These are phyloP conservation scores for Glyptemys insculpta DNA, from an alignment of 2,797 vertebrate species.

Conservation along the genomic window DNA sequence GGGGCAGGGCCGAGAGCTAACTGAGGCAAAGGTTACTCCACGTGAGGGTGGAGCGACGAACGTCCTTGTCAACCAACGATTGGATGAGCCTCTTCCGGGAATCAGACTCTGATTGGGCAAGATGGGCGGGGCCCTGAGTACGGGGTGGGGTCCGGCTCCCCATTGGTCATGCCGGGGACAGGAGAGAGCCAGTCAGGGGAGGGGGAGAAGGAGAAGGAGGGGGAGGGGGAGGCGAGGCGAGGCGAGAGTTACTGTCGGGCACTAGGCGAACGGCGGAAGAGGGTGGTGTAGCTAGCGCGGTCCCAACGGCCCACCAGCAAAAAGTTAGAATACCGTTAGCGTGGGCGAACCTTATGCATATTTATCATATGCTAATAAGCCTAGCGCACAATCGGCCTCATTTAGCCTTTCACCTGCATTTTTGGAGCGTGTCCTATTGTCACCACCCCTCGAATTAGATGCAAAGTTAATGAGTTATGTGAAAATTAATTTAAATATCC, in stretches of 20 bases:
- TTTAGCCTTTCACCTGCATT: not conserved
- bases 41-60: constrained; percentile 43
- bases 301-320: not conserved
- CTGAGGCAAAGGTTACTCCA: constrained; percentile 79
- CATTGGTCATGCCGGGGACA: constrained; percentile 78
- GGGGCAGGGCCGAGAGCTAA: constrained; percentile 66
- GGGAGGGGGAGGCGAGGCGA: not conserved
- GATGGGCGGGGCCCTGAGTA: constrained; percentile 29
- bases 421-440: not conserved
- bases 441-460: not conserved
- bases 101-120: not conserved
- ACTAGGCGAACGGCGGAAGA: constrained; percentile 11
- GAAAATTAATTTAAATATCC: not conserved
- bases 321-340: not conserved
- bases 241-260: constrained; percentile 81
- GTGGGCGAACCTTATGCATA: not conserved
- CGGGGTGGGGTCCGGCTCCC: not conserved
- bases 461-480: not conserved
- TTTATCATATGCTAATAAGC: not conserved
- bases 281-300: not conserved
- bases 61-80: not conserved
- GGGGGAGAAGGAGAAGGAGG: not conserved
- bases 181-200: constrained; percentile 73
- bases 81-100: not conserved
- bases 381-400: not conserved